phyloP scores from a whole-genome alignment of 2,888 invertebrate species.

The Metopia argyrocephala region DNA sequence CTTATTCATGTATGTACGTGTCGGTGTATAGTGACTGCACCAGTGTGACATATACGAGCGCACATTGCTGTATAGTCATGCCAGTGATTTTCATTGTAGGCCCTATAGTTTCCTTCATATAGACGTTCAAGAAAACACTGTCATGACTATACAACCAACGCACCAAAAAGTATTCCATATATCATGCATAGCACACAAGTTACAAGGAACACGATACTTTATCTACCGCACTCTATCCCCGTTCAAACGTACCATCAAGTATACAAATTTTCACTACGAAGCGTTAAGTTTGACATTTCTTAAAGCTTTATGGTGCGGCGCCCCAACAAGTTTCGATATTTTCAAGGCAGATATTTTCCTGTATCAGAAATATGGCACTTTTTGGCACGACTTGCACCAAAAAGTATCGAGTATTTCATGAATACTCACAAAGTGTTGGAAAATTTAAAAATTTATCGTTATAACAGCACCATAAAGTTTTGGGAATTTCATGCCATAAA shows the following conservation, averaged over 20 bases:
- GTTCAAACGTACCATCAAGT: constrained; percentile 76
- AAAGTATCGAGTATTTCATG: constrained; percentile 71
- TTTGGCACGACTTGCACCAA: constrained; percentile 75
- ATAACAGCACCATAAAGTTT: constrained; percentile 70
- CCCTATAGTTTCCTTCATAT: constrained; percentile 70
- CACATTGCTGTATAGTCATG: constrained; percentile 69
- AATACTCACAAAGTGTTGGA: constrained; percentile 51
- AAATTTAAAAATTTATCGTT: constrained; percentile 70
- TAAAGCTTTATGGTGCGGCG: constrained; percentile 76
- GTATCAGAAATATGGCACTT: constrained; percentile 70
- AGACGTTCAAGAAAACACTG: constrained; percentile 68
- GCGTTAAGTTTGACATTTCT: constrained; percentile 76
- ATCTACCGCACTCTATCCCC: constrained; percentile 74
- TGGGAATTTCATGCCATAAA: constrained; percentile 62
- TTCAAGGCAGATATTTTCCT: constrained; percentile 65
- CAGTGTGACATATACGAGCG: constrained; percentile 73
- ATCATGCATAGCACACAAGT: constrained; percentile 38
- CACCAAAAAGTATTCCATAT: constrained; percentile 70
- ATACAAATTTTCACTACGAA: constrained; percentile 69
- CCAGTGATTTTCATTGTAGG: constrained; percentile 70
- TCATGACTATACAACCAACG: constrained; percentile 71
- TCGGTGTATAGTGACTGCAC: constrained; percentile 67
- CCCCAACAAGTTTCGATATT: constrained; percentile 70
- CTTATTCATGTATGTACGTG: constrained; percentile 13
- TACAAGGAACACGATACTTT: constrained; percentile 67